Conservation (phyloP, 1,140 invertebrate genomes). For the Trialeurodes vaporariorum region DNA sequence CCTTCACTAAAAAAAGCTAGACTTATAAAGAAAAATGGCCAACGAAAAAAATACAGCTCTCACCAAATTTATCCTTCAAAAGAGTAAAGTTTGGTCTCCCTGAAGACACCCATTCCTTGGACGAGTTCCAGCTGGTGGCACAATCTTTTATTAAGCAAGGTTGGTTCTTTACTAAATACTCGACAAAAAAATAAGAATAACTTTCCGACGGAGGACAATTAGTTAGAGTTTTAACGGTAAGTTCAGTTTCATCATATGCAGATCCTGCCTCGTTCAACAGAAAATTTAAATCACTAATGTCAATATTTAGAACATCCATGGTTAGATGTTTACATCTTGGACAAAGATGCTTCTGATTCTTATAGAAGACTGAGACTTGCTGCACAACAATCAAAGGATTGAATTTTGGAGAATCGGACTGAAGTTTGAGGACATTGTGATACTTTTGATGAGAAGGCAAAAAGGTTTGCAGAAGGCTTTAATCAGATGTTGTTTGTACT, state of each 20-base stretch:
- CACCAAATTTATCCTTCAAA: slow-evolving; percentile 44
- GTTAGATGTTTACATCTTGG: no score
- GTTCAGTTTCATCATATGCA: neutral
- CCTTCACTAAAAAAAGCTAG: no score
- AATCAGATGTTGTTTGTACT: no score
- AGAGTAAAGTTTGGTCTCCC: slow-evolving; percentile 47
- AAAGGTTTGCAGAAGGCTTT: no score
- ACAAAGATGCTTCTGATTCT: no score
- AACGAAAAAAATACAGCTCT: slow-evolving; percentile 24
- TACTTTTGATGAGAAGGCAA: no score
- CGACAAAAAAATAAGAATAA: slow-evolving; percentile 43
- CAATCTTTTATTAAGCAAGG: slow-evolving; percentile 52
- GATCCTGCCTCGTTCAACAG: neutral
- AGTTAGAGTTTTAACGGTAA: neutral
- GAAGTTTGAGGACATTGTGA: no score
- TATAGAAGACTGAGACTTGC: no score
- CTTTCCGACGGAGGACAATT: neutral
- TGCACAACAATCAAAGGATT: no score
- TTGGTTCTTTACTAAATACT: slow-evolving; percentile 45
- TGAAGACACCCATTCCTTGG: slow-evolving; percentile 14
- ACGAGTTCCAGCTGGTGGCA: slow-evolving; percentile 15
- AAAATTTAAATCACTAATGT: neutral
- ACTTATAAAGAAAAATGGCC: slow-evolving; percentile 5
- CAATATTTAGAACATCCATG: neutral
- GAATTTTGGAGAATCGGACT: no score